phyloP scores from a whole-genome alignment of 2,113 vertebrate genomes.

The Phyllostomus discolor region DNA sequence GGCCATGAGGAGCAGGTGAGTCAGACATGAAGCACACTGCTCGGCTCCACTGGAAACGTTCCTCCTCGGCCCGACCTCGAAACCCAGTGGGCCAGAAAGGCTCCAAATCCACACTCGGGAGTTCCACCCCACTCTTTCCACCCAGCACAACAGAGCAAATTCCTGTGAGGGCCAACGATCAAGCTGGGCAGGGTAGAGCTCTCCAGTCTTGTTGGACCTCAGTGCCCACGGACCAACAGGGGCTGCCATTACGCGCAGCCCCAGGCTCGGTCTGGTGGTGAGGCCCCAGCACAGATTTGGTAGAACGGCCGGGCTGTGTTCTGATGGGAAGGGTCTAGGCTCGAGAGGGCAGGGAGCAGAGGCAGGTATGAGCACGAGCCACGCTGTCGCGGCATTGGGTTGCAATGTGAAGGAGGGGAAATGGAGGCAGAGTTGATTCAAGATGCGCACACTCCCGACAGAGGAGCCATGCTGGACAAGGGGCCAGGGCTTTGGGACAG shows the following conservation, averaged over 20 bases:
- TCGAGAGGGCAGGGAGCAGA: fast-evolving
- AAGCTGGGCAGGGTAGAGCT: neutral
- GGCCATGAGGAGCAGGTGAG: fast-evolving
- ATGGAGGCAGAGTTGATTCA: neutral
- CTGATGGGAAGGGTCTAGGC: neutral
- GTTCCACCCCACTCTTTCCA: fast-evolving
- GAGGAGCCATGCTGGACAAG: neutral
- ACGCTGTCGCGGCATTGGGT: neutral
- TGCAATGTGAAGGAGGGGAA: neutral
- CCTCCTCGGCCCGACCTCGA: neutral
- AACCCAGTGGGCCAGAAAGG: fast-evolving
- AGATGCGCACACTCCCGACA: neutral
- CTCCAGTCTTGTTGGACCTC: neutral
- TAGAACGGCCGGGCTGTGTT: neutral
- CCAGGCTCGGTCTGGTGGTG: neutral
- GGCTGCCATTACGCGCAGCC: fast-evolving
- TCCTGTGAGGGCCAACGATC: fast-evolving
- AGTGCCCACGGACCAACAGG: fast-evolving
- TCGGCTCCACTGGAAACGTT: neutral
- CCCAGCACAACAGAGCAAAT: fast-evolving
- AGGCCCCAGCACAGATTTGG: neutral
- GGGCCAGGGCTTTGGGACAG: neutral
- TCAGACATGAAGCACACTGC: neutral
- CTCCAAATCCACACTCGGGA: neutral
- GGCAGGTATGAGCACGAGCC: neutral